phyloP scores from a whole-genome alignment of 2,113 vertebrate genomes.

The Gila orcuttii region DNA sequence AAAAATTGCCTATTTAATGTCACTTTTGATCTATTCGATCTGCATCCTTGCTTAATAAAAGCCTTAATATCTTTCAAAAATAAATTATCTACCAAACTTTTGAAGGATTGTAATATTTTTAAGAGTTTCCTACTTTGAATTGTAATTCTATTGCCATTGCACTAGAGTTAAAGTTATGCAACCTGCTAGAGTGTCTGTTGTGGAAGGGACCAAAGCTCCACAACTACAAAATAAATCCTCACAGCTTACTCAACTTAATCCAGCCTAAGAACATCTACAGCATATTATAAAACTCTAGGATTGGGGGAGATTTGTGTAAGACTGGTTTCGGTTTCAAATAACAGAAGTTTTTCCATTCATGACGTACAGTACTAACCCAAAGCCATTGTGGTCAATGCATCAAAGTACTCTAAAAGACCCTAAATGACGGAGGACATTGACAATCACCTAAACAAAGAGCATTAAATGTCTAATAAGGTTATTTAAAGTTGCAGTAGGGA shows the following conservation, averaged over 20 bases:
- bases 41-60: neutral
- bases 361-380: neutral
- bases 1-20: neutral
- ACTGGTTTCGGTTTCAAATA: constrained; percentile 44
- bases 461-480: neutral
- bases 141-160: constrained; percentile 25
- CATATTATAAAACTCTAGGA: constrained; percentile 53
- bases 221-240: constrained; percentile 51
- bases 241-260: constrained; percentile 55
- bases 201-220: constrained; percentile 35
- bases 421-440: neutral
- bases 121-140: neutral
- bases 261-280: constrained; percentile 50
- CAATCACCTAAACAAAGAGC: neutral
- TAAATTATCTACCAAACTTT: neutral
- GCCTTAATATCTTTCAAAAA: neutral
- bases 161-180: constrained; percentile 37
- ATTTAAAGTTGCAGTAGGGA: too few relatives aligned
- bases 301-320: constrained; percentile 54
- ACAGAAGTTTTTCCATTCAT: constrained; percentile 24
- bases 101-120: neutral
- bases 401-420: neutral
- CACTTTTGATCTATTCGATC: neutral
- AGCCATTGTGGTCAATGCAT: neutral
- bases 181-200: constrained; percentile 29